phyloP scores from a whole-genome alignment of 2,113 vertebrate species.

The Bubo blakistoni region DNA sequence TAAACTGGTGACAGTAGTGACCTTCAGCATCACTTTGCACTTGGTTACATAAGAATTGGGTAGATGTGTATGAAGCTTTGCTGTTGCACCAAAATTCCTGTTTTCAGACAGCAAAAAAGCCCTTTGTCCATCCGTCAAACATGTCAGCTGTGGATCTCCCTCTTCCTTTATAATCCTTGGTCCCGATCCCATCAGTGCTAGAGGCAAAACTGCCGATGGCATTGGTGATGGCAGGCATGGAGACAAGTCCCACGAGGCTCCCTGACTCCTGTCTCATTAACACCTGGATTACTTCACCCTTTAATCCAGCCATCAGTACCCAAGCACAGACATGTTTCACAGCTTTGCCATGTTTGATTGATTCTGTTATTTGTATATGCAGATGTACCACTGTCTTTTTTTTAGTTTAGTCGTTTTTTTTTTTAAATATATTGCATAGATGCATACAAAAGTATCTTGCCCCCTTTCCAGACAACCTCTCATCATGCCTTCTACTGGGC shows the following conservation, averaged over 20 bases:
- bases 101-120: neutral
- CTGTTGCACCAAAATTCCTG: neutral
- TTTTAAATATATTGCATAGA: neutral
- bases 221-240: fast-evolving
- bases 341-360: neutral
- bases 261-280: neutral
- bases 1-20: neutral
- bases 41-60: fast-evolving
- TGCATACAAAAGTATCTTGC: neutral
- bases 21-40: neutral
- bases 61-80: neutral
- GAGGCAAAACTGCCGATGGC: neutral
- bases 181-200: neutral
- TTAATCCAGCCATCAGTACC: neutral
- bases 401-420: neutral
- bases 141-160: neutral
- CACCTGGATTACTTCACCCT: neutral
- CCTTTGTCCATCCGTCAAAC: neutral
- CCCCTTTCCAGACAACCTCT: neutral
- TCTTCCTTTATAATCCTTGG: neutral
- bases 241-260: fast-evolving
- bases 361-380: neutral
- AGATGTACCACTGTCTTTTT: neutral
- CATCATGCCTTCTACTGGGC: neutral
- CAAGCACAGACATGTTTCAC: neutral